A percentile compares a stretch with the other conserved stretches of the same genome.
These are phyloP conservation scores for Leucoptera coffeella DNA, from an alignment of 2,888 invertebrate species.

Conservation along the genomic window DNA sequence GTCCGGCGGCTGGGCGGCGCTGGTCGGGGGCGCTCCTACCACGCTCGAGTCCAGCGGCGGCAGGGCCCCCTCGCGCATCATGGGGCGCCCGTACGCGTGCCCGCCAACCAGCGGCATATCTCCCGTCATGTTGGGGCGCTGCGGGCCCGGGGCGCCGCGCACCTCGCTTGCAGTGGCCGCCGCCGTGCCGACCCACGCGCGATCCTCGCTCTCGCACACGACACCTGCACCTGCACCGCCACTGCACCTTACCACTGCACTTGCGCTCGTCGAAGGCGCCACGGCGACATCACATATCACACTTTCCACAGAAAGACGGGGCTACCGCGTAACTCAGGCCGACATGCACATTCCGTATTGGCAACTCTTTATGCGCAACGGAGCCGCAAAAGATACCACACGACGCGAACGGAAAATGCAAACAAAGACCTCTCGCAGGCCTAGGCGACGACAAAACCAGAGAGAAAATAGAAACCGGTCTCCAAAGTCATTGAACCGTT, in stretches of 20 bases:
- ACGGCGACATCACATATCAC: slow-evolving; percentile 45
- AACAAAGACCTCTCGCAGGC: slow-evolving; percentile 45
- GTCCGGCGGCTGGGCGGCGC: slow-evolving; percentile 37
- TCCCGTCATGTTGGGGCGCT: slow-evolving; percentile 49
- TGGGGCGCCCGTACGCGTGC: slow-evolving; percentile 46
- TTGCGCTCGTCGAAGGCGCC: slow-evolving; percentile 46
- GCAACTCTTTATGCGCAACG: slow-evolving; percentile 29
- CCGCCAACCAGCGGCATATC: slow-evolving; percentile 50
- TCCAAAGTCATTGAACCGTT: slow-evolving; percentile 52
- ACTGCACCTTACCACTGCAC: slow-evolving; percentile 42
- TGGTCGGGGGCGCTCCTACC: slow-evolving; percentile 32
- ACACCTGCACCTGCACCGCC: slow-evolving; percentile 26
- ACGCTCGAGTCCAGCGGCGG: slow-evolving; percentile 44
- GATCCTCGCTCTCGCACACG: slow-evolving; percentile 46
- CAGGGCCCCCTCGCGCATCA: slow-evolving; percentile 45
- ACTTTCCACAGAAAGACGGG: slow-evolving; percentile 39
- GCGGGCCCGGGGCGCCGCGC: slow-evolving; percentile 20
- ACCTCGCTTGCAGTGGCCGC: slow-evolving; percentile 42
- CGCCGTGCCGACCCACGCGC: slow-evolving; percentile 30
- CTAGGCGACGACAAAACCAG: slow-evolving; percentile 45
- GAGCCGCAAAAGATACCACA: slow-evolving; percentile 31
- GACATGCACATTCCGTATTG: slow-evolving; percentile 49
- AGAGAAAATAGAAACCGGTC: slow-evolving; percentile 53
- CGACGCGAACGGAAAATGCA: slow-evolving; percentile 49
- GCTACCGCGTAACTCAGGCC: slow-evolving; percentile 46